phyloP scores from a whole-genome alignment of 2,888 invertebrate genomes.

The Eudasyphora cyanicolor region DNA sequence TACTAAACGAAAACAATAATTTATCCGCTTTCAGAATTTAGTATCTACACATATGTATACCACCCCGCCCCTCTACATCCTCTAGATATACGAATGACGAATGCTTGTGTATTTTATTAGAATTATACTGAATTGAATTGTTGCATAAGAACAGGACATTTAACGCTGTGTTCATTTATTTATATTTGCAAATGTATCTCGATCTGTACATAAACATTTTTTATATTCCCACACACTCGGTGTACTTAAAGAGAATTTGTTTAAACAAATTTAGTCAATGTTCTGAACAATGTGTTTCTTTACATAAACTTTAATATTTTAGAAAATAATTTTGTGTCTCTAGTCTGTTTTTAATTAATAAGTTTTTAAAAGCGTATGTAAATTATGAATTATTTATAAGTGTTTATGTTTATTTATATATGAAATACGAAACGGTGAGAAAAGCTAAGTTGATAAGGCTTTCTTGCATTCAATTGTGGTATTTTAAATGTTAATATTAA shows the following conservation, averaged over 20 bases:
- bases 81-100: too few relatives aligned
- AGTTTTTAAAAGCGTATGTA: not conserved
- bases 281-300: not conserved
- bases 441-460: not conserved
- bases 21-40: not conserved
- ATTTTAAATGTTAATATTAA: not conserved
- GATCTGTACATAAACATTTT: not conserved
- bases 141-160: too few relatives aligned
- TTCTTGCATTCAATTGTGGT: not conserved
- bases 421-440: not conserved
- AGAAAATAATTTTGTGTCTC: not conserved
- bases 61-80: too few relatives aligned
- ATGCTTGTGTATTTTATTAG: too few relatives aligned
- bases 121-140: too few relatives aligned
- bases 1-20: conserved; percentile 26
- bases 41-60: not conserved
- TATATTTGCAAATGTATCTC: not conserved
- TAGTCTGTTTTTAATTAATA: not conserved
- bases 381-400: not conserved
- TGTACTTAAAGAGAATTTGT: not conserved
- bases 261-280: not conserved
- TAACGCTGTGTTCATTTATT: conserved; percentile 7
- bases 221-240: not conserved
- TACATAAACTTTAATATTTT: not conserved
- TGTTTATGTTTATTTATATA: not conserved